Base-by-base conservation (phyloP, 2,113 vertebrate species). In the Colinus virginianus region DNA sequence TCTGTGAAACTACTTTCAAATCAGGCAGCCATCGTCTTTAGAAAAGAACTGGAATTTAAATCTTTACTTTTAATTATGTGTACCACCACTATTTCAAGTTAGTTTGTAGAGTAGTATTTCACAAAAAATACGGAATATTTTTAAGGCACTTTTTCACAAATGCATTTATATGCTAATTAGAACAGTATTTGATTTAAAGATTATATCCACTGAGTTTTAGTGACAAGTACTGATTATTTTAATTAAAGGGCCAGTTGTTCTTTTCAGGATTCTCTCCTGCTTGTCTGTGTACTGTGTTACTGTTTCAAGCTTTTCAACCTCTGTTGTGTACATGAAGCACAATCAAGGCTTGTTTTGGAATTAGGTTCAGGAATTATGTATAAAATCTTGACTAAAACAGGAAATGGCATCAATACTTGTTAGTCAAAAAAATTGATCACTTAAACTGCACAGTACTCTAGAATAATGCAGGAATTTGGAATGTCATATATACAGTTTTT, bases 11-110 rank as follows among this genome's bases (percentile, higher is more conserved):
- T 92, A 53, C 30, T 78, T 93, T 95, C 66, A 94, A 93, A 95
- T 3, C 45, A 85, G 74, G 87, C 25, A 93, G 70, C 68, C 53
- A 84, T 69, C 93, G 84, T 63, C 61, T 89, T 87, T 78, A 64
- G 62, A 95, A 94, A 80, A 94, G 80, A 78, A 26, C 32, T 72
- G 68, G 90, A 63, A 19, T 88, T 94, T 88, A 90, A 92, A 85
- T 74, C 70, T 87, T 95, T 95, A 51, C 89, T 95, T 63, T 86
- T 94, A 87, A 88, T 70, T 77, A 77, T 64, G 46, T 75, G 55
- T 66, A 85, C 18, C 53, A 26, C 8, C 19, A 63, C 7, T 55
- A 32, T 28, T 81, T 90, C 38, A 86, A 91, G 70, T 72, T 93
- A 46, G 18, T 86, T 90, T 79, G 85, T 69, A 86, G 30, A 91